Percentiles rank a stretch among this genome's conserved stretches.
These are phyloP conservation scores for Drosophila pseudotakahashii DNA, from an alignment of 2,888 invertebrate genomes.

Conservation along the genomic window DNA sequence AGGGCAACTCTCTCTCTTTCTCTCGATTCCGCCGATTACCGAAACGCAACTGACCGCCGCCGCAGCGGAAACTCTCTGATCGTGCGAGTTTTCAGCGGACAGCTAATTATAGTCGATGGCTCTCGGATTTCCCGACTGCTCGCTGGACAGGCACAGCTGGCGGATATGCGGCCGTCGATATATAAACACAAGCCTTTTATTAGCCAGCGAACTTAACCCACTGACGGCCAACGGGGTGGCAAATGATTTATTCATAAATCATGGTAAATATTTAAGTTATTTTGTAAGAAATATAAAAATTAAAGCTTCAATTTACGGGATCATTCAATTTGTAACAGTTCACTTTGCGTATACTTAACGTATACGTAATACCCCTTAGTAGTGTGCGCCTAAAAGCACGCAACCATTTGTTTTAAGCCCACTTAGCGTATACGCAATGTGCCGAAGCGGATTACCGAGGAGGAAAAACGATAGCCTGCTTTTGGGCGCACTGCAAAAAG, in stretches of 20 bases:
- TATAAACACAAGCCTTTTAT: constrained; percentile 17
- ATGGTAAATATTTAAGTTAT: too few species aligned
- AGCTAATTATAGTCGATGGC: constrained; percentile 21
- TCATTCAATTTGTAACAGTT: too few species aligned
- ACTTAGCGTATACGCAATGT: neutral
- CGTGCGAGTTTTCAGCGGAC: constrained; percentile 11
- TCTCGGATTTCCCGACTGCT: constrained; percentile 23
- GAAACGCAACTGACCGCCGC: constrained; percentile 17
- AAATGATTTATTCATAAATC: too few species aligned
- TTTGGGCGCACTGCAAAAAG: neutral
- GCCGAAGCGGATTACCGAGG: neutral
- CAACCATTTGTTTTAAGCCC: neutral
- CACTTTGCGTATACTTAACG: neutral
- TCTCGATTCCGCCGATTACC: constrained; percentile 19
- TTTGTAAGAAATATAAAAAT: too few species aligned
- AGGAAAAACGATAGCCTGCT: neutral
- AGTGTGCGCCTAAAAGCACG: neutral
- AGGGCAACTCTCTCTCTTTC: constrained; percentile 1
- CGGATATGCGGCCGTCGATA: constrained; percentile 18
- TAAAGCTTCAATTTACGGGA: neutral
- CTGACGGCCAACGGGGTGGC: neutral
- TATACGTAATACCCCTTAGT: neutral
- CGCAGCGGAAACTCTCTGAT: constrained; percentile 19
- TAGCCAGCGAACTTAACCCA: constrained; percentile 4
- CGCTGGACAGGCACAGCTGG: constrained; percentile 22